These are phyloP conservation scores for Notiomystis cincta DNA, from an alignment of 2,113 vertebrate species.

Conservation along the genomic window DNA sequence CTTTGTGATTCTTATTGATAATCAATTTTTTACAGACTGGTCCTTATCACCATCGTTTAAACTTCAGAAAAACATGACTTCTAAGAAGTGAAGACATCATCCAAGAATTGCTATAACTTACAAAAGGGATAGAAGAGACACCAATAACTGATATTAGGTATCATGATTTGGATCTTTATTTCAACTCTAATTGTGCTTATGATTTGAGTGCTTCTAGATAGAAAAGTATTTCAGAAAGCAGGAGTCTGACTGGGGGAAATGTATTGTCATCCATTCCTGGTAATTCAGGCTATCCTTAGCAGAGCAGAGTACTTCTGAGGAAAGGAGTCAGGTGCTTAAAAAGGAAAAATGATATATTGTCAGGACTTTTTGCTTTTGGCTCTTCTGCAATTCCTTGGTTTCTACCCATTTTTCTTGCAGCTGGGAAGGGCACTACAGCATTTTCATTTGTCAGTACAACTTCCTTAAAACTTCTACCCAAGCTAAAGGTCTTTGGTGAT, in stretches of 20 bases:
- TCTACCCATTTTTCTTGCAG: neutral
- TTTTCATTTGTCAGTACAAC: neutral
- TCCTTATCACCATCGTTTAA: neutral
- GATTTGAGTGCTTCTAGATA: neutral
- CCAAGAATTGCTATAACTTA: neutral
- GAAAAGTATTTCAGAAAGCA: neutral
- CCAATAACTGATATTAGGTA: neutral
- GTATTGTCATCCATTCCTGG: neutral
- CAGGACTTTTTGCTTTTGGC: neutral
- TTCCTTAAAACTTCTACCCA: neutral
- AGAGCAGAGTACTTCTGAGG: neutral
- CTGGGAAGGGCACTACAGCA: neutral
- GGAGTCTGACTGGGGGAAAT: accelerated
- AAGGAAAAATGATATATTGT: neutral
- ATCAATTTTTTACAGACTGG: neutral
- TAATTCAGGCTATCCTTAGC: neutral
- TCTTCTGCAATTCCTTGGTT: neutral
- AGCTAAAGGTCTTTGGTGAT: neutral
- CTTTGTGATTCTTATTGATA: neutral
- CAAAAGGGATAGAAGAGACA: neutral
- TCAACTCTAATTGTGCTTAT: neutral
- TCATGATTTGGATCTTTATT: neutral
- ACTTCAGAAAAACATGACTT: neutral
- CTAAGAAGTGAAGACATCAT: neutral
- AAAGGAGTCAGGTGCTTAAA: neutral